phyloP scores from a whole-genome alignment of 2,113 vertebrate species.

The Telmatochromis sp. region DNA sequence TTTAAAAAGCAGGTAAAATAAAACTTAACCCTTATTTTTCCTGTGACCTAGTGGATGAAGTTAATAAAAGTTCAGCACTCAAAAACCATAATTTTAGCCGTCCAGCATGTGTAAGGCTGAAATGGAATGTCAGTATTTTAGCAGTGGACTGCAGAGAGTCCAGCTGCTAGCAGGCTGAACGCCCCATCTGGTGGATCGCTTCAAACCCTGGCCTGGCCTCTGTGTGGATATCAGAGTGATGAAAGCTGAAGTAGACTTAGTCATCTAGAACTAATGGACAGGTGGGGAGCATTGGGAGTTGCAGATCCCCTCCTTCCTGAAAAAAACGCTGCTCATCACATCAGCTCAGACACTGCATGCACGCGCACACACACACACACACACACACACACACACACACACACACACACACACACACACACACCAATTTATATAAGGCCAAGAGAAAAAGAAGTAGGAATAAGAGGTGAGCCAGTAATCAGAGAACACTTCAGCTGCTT shows the following conservation, averaged over 20 bases:
- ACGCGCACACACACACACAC: background rate
- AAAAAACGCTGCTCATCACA: background rate
- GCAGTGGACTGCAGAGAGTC: background rate
- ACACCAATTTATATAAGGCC: background rate
- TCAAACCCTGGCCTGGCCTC: slow-evolving; percentile 34
- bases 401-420: background rate
- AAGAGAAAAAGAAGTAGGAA: background rate
- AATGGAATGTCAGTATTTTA: background rate
- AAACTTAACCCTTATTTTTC: background rate
- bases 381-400: background rate
- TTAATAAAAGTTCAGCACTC: background rate
- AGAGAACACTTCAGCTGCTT: slow-evolving; percentile 57
- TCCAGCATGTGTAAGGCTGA: background rate
- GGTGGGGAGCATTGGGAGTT: slow-evolving; percentile 36
- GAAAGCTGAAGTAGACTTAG: slow-evolving; percentile 43
- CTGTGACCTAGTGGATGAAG: background rate
- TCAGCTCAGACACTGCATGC: background rate
- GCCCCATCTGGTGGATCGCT: slow-evolving; percentile 17
- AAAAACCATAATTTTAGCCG: background rate
- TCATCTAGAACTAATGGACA: slow-evolving; percentile 65
- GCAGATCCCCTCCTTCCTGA: background rate
- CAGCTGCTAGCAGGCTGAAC: slow-evolving; percentile 1
- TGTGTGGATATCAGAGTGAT: slow-evolving; percentile 49
- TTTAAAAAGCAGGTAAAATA: background rate
- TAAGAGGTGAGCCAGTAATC: slow-evolving; percentile 54